Evolutionary conservation across 2,888 invertebrate species (phyloP), one percentile per base, ranked within the genome.

Genomic region (Quadriops clusia): DNA sequence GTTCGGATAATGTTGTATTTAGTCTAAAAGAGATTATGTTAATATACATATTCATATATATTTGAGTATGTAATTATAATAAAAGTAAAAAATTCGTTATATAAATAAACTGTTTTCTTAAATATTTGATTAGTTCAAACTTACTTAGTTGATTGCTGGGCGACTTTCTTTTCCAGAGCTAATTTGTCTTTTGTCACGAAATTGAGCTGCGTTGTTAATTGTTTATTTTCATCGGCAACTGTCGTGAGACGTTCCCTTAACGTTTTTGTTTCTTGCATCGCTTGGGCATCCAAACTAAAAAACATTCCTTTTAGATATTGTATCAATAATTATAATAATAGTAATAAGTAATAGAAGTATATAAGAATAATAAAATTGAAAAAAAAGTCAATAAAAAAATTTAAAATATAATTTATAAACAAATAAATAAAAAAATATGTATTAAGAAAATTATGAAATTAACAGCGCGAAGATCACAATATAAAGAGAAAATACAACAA

Each of bases 151-250:
- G 64, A 67, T 44, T 77, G 67, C 21, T 72, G 68, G 2, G 70
- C 64, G 33, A 81, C 60, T 53, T 82, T 83, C 48, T 74, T 78
- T 43, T 90, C 87, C 13, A 79, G 49, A 3, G 55, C 51, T 41
- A 67, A 69, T 52, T 83, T 83, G 29, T 86, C 84, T 39, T 69
- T 74, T 2, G 60, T 63, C 24, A 77, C 54, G 3, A 58, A 45
- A 16, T 62, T 50, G 3, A 82, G 44, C 42, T 70, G 68, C n/a
- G 58, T 60, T 47, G 47, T 46, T 10, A 61, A 36, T 11, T 54
- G 42, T 16, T 49, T 53, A 32, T 56, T 67, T 45, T 70, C 67
- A 41, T 79, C 75, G 16, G 56, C 40, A 7, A 60, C 43, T 9
- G 56, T 39, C 37, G 61, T 56, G 32, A 67, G 44, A 51, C 72